Evolutionary conservation across 1,140 invertebrate genomes (phyloP).

Genomic region (Ceratina australensis): DNA sequence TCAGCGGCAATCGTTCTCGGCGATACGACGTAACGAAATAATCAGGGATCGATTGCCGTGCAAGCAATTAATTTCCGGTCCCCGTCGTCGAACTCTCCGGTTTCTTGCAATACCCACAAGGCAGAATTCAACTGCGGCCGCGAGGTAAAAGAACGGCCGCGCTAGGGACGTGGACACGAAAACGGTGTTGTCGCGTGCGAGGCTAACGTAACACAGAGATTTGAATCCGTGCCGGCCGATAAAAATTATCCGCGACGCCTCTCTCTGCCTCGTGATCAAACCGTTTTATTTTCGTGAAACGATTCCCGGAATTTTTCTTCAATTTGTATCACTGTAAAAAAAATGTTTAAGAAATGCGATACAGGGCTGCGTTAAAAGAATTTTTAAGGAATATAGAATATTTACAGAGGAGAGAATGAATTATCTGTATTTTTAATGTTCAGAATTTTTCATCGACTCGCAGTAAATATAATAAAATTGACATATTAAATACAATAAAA

Average conservation of each 20-base stretch:
- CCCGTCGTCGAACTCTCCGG: conserved; percentile 13
- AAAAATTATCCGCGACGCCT: conserved; percentile 34
- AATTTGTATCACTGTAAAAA: no score
- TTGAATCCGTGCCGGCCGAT: conserved; percentile 1
- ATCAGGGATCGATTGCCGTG: conserved; percentile 33
- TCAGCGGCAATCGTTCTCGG: conserved; percentile 23
- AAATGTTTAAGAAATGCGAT: no score
- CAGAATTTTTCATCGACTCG: no score
- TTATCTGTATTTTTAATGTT: no score
- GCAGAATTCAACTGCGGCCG: no score
- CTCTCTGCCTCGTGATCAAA: conserved; percentile 5
- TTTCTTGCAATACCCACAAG: conserved; percentile 6
- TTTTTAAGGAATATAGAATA: no score
- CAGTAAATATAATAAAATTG: no score
- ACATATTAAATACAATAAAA: no score
- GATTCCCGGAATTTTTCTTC: not conserved
- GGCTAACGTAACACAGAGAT: conserved; percentile 3
- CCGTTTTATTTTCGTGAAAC: not conserved
- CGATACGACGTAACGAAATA: conserved; percentile 19
- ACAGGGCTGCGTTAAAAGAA: no score
- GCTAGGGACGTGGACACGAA: not conserved
- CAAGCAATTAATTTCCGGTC: conserved; percentile 41
- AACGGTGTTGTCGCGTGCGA: conserved; percentile 29
- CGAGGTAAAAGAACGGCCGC: not conserved
- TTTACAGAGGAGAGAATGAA: no score